These are phyloP conservation scores for Mythimna lalbum DNA, from an alignment of 2,888 invertebrate genomes.

Conservation along the genomic window DNA sequence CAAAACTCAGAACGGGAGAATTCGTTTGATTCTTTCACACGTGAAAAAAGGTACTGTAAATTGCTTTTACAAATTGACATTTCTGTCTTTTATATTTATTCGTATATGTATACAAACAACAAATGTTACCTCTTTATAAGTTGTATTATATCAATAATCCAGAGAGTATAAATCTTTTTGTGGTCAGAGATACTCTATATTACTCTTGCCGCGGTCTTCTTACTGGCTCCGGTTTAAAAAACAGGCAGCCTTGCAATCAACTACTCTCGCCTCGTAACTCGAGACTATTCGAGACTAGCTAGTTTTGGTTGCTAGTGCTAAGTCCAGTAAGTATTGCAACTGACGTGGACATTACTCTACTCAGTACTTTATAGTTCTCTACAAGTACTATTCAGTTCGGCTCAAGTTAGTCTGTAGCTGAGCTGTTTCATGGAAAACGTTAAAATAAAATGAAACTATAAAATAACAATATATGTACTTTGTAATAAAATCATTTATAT, in stretches of 20 bases:
- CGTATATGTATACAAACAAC: no score
- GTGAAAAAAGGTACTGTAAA: no score
- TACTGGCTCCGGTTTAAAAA: neutral
- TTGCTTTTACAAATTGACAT: no score
- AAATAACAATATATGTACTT: neutral
- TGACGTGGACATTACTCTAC: conserved; percentile 30
- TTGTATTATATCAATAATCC: no score
- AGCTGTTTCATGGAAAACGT: neutral
- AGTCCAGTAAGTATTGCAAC: conserved; percentile 38
- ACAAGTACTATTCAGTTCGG: conserved; percentile 1
- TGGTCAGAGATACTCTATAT: neutral
- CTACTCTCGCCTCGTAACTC: conserved; percentile 19
- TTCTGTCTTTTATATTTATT: no score
- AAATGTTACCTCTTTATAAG: no score
- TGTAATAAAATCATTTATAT: no score
- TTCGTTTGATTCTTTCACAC: no score
- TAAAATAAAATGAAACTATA: conserved; percentile 4
- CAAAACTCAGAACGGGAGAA: no score
- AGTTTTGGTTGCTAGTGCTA: conserved; percentile 23
- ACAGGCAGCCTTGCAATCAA: conserved; percentile 17
- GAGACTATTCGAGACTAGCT: conserved; percentile 19
- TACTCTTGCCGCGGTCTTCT: neutral
- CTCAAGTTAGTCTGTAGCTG: conserved; percentile 18
- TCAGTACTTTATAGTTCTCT: conserved; percentile 18
- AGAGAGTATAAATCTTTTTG: no score